Conservation (phyloP, 2,888 invertebrate genomes). For the Trisateles emortualis region DNA sequence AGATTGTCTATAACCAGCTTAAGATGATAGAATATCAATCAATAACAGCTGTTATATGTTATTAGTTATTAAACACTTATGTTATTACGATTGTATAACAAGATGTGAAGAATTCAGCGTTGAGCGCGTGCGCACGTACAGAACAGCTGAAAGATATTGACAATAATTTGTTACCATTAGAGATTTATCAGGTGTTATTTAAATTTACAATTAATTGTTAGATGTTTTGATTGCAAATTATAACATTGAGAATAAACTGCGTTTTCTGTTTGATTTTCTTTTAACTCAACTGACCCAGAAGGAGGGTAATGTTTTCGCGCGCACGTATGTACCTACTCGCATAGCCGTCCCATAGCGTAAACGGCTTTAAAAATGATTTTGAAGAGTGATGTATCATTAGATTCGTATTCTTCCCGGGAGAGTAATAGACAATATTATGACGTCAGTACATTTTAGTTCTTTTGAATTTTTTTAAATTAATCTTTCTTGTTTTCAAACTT, state of each 20-base stretch:
- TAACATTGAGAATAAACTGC: background rate
- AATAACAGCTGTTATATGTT: background rate
- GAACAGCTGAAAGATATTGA: background rate
- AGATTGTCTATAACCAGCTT: background rate
- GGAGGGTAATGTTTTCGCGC: no score
- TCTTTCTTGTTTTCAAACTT: no score
- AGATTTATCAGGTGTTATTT: background rate
- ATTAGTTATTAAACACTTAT: slow-evolving; percentile 29
- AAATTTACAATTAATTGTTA: background rate
- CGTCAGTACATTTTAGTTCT: no score
- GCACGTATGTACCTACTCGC: no score
- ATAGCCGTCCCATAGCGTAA: no score
- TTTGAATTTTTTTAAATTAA: no score
- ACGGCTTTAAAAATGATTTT: no score
- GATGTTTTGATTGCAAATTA: background rate
- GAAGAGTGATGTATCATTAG: no score
- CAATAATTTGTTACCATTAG: background rate
- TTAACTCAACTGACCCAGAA: no score
- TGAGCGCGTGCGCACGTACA: background rate
- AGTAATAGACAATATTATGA: no score
- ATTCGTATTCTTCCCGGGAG: no score
- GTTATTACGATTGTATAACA: slow-evolving; percentile 23
- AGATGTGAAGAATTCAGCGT: background rate
- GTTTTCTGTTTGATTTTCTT: no score
- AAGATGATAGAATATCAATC: background rate